Conservation (phyloP, 2,888 invertebrate species). For the Seladonia tumulorum region DNA sequence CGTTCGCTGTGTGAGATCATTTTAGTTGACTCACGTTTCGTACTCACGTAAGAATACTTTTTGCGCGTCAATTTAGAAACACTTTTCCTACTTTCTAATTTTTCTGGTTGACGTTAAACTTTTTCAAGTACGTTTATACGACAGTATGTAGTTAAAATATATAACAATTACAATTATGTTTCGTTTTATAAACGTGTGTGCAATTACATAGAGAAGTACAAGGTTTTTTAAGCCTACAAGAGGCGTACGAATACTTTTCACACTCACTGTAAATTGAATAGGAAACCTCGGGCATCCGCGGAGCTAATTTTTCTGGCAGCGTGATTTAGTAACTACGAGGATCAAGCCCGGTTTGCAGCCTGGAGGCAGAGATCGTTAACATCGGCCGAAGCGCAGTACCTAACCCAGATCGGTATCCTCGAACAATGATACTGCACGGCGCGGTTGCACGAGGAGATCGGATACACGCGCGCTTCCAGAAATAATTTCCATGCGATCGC, state of each 20-base stretch:
- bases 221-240: too few species aligned
- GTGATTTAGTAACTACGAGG: not conserved
- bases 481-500: constrained; percentile 10
- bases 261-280: too few species aligned
- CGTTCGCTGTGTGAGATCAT: not conserved
- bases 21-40: not conserved
- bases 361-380: not conserved
- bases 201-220: too few species aligned
- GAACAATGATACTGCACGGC: not conserved
- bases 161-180: too few species aligned
- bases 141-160: too few species aligned
- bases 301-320: not conserved
- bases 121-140: too few species aligned
- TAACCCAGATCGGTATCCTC: constrained; percentile 6
- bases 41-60: too few species aligned
- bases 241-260: too few species aligned
- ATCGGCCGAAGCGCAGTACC: not conserved
- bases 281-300: not conserved
- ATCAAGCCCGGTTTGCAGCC: not conserved
- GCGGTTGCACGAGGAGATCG: not conserved
- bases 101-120: too few species aligned
- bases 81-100: too few species aligned
- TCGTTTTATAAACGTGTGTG: too few species aligned
- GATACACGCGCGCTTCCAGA: not conserved
- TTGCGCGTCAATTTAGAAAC: too few species aligned